Conservation (phyloP, 1,140 invertebrate species). For the Papilio dardanus region DNA sequence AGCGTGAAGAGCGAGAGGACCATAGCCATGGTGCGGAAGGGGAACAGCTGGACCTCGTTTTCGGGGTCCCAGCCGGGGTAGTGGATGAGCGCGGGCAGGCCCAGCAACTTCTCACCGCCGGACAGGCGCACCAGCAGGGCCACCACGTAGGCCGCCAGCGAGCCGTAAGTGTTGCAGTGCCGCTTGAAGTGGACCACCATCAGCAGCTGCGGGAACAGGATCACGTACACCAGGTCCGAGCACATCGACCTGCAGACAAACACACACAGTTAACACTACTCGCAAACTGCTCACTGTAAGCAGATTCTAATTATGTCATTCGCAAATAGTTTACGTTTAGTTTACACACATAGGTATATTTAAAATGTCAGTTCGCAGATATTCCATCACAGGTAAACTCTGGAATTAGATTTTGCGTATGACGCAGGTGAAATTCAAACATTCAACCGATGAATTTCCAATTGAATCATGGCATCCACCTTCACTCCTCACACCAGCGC, state of each 20-base stretch:
- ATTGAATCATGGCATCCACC: slow-evolving; percentile 1
- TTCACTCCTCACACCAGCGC: neutral
- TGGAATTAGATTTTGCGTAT: slow-evolving; percentile 9
- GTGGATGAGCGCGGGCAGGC: slow-evolving; percentile 91
- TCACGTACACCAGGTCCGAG: slow-evolving; percentile 98
- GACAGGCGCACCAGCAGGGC: slow-evolving; percentile 93
- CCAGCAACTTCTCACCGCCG: slow-evolving; percentile 93
- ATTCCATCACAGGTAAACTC: neutral
- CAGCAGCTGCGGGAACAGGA: slow-evolving; percentile 98
- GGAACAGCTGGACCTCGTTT: slow-evolving; percentile 89
- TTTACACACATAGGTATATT: too few species aligned
- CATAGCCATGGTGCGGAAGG: slow-evolving; percentile 96
- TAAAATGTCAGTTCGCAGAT: neutral
- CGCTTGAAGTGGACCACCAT: slow-evolving; percentile 98
- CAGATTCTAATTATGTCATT: too few species aligned
- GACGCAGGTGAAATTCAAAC: neutral
- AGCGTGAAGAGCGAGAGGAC: slow-evolving; percentile 90
- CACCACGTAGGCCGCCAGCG: slow-evolving; percentile 93
- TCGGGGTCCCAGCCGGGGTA: slow-evolving; percentile 93
- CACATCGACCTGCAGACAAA: slow-evolving; percentile 91
- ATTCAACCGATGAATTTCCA: neutral
- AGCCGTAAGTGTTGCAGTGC: slow-evolving; percentile 98
- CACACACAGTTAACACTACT: neutral
- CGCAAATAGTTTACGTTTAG: too few species aligned
- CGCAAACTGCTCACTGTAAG: neutral